Evolutionary conservation across 1,140 invertebrate genomes (phyloP).

Genomic region (Globodera rostochiensis): DNA sequence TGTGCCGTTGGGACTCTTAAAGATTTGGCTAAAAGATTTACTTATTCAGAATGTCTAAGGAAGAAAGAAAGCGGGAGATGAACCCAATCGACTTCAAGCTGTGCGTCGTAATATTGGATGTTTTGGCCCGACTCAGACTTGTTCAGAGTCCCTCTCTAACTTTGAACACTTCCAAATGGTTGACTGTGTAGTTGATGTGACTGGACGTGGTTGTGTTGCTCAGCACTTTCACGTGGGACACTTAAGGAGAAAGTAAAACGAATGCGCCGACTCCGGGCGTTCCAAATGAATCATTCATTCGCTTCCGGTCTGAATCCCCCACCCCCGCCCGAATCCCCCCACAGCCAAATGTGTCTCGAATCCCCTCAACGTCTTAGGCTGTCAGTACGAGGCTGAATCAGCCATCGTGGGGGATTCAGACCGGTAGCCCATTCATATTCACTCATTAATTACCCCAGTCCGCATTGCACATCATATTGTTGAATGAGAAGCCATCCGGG

Average conservation of each 20-base stretch:
- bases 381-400: too few relatives aligned
- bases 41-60: not conserved
- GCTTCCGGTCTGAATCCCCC: too few relatives aligned
- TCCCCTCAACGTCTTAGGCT: too few relatives aligned
- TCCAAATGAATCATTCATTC: not conserved
- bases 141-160: not conserved
- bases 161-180: constrained; percentile 4
- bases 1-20: not conserved
- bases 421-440: too few relatives aligned
- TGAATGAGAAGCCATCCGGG: not conserved
- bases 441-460: not conserved
- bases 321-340: not conserved
- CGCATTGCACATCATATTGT: not conserved
- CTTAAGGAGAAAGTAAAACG: not conserved
- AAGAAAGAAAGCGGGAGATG: not conserved
- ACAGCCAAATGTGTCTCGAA: too few relatives aligned
- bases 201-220: not conserved
- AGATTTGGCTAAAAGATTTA: not conserved
- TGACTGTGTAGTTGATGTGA: not conserved
- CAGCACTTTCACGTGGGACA: constrained; percentile 10
- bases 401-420: too few relatives aligned
- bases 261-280: not conserved
- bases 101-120: too few relatives aligned
- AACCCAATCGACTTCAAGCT: too few relatives aligned
- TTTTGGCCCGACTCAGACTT: too few relatives aligned